These are phyloP conservation scores for Diploptera punctata DNA, from an alignment of 2,888 invertebrate genomes.

Conservation along the genomic window DNA sequence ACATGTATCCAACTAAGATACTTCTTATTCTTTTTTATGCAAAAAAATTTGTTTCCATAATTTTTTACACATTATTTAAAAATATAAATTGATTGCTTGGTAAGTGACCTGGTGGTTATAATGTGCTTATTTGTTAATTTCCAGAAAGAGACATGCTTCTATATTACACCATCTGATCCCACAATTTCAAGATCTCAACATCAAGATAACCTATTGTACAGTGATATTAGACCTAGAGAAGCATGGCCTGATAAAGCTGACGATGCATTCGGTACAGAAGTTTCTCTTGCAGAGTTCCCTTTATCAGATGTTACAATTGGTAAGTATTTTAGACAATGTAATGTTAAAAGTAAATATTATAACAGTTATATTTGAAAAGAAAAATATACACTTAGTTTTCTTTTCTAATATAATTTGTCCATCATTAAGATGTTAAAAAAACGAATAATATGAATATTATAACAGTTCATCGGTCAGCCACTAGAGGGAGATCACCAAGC, in stretches of 20 bases:
- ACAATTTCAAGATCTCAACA: not conserved
- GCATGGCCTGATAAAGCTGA: constrained; percentile 35
- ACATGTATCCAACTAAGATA: too few species aligned
- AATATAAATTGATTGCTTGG: not conserved
- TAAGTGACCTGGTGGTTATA: not conserved
- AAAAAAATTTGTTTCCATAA: not conserved
- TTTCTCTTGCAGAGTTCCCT: constrained; percentile 38
- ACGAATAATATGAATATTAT: too few species aligned
- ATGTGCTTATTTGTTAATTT: constrained; percentile 41
- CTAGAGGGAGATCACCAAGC: too few species aligned
- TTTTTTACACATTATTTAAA: not conserved
- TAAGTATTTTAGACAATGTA: too few species aligned
- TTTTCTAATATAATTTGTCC: too few species aligned
- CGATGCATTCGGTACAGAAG: constrained; percentile 21
- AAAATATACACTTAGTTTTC: too few species aligned
- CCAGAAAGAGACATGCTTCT: constrained; percentile 60
- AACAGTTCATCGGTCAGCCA: too few species aligned
- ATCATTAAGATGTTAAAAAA: too few species aligned
- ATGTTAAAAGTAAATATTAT: too few species aligned
- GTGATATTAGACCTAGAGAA: constrained; percentile 24
- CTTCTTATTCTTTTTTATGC: too few species aligned
- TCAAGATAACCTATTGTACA: constrained; percentile 11
- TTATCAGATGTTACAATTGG: constrained; percentile 42
- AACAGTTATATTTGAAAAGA: too few species aligned
- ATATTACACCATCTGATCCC: constrained; percentile 52